Base-by-base conservation (phyloP, 2,113 vertebrate species). In the Bucco capensis region DNA sequence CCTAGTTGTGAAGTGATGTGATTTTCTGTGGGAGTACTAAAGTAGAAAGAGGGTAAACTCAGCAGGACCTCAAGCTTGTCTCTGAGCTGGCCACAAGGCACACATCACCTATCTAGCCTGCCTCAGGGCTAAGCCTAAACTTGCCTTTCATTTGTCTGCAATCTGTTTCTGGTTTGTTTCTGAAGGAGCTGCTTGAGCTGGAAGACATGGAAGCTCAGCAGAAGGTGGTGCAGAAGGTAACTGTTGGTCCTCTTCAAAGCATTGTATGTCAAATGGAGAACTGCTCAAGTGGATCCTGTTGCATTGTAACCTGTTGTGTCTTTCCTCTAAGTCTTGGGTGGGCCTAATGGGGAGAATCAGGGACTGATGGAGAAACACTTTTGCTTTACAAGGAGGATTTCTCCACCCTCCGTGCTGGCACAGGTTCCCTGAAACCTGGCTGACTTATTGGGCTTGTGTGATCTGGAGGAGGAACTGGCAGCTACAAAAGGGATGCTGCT, bases 181-280 rank as follows among this genome's bases (percentile, higher is more conserved):
- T 42, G 28, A 73, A 97, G 96, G 95, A 24, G 4, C 95, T 97
- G 53, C 91, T 97, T 81, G 92, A 97, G 56, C 70, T 24, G 30
- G 91, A 94, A 66, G 87, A 93, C 60, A 57, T 83, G 0, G 86
- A 86, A 57, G 56, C 0, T 1, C 87, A 95, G 42, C 50, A 2
- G 76, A 93, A 95, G 42, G 85, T 40, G 3, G 89, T 96, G 65
- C 92, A 78, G 44, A 92, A 74, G 97, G 97, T 97, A 97, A 97
- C 6, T 27, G 50, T 23, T 16, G n/a, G 37, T 75, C 22, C 27
- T 46, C 8, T 27, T 79, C 23, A 38, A 5, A 69, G 9, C 8
- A 8, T 53, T 76, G n/a, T 58, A 10, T 40, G 30, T 24, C 18
- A 53, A 57, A 50, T 1, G 10, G 47, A 19, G 27, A 53, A 11